phyloP scores from a whole-genome alignment of 2,797 vertebrate genomes.

The Rhynchotus rufescens region DNA sequence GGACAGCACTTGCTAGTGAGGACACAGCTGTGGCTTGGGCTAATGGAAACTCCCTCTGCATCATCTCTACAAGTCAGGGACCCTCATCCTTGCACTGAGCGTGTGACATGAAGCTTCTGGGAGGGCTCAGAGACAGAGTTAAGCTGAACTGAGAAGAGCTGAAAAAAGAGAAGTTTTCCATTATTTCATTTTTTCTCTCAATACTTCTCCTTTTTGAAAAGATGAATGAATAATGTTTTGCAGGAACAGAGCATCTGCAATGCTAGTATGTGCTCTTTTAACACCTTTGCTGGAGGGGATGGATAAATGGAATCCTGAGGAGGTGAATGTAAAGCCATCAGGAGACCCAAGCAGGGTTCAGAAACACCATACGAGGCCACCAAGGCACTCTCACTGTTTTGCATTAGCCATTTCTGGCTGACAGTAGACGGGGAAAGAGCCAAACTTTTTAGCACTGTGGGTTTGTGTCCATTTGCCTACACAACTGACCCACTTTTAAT shows the following conservation, averaged over 20 bases:
- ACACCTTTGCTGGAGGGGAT: accelerated
- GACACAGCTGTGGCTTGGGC: neutral
- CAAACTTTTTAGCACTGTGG: neutral
- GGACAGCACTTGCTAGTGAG: neutral
- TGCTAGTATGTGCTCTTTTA: conserved; percentile 7
- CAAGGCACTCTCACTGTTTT: neutral
- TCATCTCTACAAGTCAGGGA: neutral
- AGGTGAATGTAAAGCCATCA: neutral
- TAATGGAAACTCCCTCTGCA: neutral
- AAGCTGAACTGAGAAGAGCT: neutral
- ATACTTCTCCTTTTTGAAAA: conserved; percentile 12
- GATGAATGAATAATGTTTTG: conserved; percentile 25
- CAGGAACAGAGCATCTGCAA: neutral
- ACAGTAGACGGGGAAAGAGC: neutral
- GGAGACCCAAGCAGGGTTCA: neutral
- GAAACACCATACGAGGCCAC: neutral
- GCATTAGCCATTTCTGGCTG: neutral
- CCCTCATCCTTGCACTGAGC: neutral
- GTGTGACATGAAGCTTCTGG: neutral
- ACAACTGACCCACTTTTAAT: neutral
- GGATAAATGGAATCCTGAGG: neutral
- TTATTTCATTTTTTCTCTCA: conserved; percentile 33
- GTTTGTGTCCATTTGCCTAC: neutral
- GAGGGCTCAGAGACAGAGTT: neutral
- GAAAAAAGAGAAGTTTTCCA: neutral